Percentiles rank a stretch among this genome's conserved stretches.
phyloP scores from a whole-genome alignment of 2,113 vertebrate species.

The Urocitellus parryii region DNA sequence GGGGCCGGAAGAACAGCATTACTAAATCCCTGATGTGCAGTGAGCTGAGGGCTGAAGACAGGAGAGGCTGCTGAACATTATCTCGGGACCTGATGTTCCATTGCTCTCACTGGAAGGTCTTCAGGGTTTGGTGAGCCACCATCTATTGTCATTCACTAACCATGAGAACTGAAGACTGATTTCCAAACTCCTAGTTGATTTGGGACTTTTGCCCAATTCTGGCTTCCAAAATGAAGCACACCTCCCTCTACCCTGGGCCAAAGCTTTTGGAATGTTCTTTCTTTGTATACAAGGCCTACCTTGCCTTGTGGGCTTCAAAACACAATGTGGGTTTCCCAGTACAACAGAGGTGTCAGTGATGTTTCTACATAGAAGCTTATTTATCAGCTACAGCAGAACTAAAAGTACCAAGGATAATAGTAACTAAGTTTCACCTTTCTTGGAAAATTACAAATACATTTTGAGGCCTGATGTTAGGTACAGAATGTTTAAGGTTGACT shows the following conservation, averaged over 20 bases:
- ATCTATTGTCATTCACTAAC: background rate
- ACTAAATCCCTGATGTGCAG: background rate
- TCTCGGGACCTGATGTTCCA: background rate
- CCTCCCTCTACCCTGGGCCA: background rate
- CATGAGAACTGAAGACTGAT: background rate
- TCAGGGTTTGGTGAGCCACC: background rate
- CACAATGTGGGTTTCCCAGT: background rate
- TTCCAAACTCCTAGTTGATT: background rate
- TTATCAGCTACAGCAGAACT: background rate
- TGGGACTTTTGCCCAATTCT: background rate
- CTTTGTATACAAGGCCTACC: background rate
- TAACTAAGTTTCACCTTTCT: background rate
- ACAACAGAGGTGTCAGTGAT: background rate
- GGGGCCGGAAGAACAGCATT: slow-evolving; percentile 41
- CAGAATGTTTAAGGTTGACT: background rate
- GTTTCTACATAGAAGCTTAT: slow-evolving; percentile 6
- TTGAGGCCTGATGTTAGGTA: background rate
- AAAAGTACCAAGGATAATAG: background rate
- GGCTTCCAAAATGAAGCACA: background rate
- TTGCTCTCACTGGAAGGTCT: background rate
- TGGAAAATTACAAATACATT: background rate
- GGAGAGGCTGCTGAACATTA: background rate
- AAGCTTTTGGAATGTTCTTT: slow-evolving; percentile 26
- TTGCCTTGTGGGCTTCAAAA: slow-evolving; percentile 13
- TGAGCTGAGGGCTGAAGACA: background rate